These are phyloP conservation scores for Tetrax tetrax DNA, from an alignment of 2,113 vertebrate species.

Conservation along the genomic window DNA sequence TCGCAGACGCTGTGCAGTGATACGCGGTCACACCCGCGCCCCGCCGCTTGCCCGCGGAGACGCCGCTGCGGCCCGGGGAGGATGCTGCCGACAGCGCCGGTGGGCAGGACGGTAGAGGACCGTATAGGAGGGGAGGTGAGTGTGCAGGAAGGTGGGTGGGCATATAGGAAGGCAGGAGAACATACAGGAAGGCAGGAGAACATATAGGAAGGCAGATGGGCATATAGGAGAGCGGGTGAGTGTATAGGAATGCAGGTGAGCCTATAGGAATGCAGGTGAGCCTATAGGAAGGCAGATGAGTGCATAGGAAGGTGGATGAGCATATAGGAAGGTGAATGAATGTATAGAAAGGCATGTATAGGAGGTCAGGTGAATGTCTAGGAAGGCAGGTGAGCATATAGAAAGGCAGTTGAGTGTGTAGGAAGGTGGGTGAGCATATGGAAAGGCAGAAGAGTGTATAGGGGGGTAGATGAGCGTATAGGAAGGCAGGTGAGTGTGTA, in stretches of 20 bases:
- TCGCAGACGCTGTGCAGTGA: neutral
- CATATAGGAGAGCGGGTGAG: neutral
- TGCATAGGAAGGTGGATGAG: no score
- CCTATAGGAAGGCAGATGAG: no score
- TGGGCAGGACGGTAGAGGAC: neutral
- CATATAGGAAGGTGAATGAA: neutral
- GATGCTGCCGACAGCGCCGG: neutral
- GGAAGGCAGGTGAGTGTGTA: neutral
- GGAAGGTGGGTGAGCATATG: neutral
- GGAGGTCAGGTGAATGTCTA: neutral
- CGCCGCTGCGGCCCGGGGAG: accelerated
- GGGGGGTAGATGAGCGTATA: neutral
- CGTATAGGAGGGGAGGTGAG: no score
- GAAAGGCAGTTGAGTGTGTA: neutral
- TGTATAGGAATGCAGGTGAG: neutral
- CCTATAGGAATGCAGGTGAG: neutral
- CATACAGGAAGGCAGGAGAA: no score
- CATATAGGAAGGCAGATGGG: no score
- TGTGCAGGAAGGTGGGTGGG: no score
- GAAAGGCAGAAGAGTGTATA: accelerated
- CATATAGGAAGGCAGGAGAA: no score
- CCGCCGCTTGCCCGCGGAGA: accelerated
- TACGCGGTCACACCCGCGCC: accelerated
- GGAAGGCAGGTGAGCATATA: neutral
- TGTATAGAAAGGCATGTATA: accelerated